Evolutionary conservation across 2,888 invertebrate species (phyloP).

Genomic region (Protula sp.): DNA sequence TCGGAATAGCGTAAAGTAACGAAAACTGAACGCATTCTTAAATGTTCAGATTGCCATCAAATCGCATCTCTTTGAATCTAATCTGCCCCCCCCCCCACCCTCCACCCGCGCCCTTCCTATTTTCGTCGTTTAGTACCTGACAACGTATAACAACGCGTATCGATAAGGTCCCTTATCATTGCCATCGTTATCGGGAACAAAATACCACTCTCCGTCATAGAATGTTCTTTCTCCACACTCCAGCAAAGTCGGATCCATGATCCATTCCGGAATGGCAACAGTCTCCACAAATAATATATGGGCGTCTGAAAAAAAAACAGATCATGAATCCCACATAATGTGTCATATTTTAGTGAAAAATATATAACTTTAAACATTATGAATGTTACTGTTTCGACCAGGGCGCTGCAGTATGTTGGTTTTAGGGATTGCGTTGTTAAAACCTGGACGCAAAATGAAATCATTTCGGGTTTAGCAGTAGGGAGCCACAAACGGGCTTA

Average conservation of each 20-base stretch:
- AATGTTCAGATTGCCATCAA: no score
- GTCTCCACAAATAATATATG: conserved; percentile 12
- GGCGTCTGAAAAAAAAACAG: background rate
- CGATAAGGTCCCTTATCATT: conserved; percentile 12
- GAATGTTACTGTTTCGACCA: no score
- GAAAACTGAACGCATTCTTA: no score
- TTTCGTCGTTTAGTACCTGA: no score
- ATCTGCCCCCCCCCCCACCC: background rate
- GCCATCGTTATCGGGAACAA: conserved; percentile 12
- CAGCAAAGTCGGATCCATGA: conserved; percentile 1
- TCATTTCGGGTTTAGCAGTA: no score
- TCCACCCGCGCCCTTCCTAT: background rate
- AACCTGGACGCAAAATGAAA: no score
- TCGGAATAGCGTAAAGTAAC: no score
- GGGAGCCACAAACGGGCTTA: no score
- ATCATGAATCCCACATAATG: background rate
- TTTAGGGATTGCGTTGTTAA: no score
- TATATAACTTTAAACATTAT: no score
- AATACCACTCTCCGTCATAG: conserved; percentile 18
- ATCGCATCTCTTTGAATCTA: no score
- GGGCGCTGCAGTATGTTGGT: no score
- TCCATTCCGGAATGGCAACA: conserved; percentile 11
- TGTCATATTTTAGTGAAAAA: background rate
- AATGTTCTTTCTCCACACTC: conserved; percentile 11
- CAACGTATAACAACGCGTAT: conserved; percentile 9